Evolutionary conservation across 2,113 vertebrate genomes (phyloP).

Genomic region (Glaucomys volans): DNA sequence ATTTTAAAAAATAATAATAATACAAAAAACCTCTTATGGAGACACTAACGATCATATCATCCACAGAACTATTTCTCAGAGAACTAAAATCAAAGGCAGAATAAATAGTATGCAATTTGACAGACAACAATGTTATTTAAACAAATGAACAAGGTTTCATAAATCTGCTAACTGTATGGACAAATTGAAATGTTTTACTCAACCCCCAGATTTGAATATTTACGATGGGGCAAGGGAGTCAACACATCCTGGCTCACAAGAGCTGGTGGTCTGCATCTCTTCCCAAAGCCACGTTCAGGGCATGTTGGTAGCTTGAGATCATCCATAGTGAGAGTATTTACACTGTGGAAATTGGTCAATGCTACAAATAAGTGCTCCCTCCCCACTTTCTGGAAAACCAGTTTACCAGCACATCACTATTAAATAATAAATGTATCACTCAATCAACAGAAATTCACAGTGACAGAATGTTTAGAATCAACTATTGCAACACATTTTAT

Average conservation of each 20-base stretch:
- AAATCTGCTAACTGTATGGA: neutral
- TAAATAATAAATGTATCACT: neutral
- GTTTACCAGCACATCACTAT: neutral
- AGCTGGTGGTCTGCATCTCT: neutral
- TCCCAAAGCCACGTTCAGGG: neutral
- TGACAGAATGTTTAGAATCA: neutral
- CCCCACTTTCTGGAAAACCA: neutral
- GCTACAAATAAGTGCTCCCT: neutral
- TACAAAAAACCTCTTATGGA: neutral
- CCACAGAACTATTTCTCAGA: constrained; percentile 9
- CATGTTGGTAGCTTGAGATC: neutral
- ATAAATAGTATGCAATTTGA: neutral
- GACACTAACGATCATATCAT: neutral
- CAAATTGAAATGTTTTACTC: neutral
- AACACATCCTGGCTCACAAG: neutral
- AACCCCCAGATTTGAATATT: neutral
- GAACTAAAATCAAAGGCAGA: constrained; percentile 1
- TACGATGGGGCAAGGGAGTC: neutral
- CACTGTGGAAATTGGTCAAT: neutral
- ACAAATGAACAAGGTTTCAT: neutral
- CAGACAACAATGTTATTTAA: neutral
- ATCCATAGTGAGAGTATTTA: neutral
- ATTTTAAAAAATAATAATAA: too few relatives aligned
- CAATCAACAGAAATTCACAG: neutral
- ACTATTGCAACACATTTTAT: neutral